These are phyloP conservation scores for Crossoptilon crossoptilon DNA, from an alignment of 2,797 vertebrate species.

Conservation along the genomic window DNA sequence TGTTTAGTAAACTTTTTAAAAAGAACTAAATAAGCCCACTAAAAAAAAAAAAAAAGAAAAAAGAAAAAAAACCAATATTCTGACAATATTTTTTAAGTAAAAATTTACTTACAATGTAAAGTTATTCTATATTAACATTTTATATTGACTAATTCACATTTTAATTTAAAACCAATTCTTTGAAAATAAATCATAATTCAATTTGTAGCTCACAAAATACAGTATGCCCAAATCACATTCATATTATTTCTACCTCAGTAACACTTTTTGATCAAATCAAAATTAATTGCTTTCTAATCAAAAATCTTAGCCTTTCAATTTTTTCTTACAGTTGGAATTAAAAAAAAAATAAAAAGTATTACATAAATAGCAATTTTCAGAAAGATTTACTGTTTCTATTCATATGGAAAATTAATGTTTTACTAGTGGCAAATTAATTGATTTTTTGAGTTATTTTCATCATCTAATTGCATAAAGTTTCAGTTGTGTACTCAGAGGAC, in stretches of 20 bases:
- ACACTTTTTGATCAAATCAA: constrained; percentile 13
- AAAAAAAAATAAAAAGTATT: neutral
- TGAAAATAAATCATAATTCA: constrained; percentile 11
- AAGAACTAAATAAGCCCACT: neutral
- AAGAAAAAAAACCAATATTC: neutral
- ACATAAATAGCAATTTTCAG: neutral
- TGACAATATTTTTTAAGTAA: neutral
- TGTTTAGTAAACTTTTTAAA: neutral
- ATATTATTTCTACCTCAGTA: neutral
- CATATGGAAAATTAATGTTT: constrained; percentile 13
- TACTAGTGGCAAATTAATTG: constrained; percentile 29
- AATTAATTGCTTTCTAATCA: constrained; percentile 30
- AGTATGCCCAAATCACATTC: neutral
- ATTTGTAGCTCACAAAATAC: neutral
- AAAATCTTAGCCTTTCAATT: neutral
- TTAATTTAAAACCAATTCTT: neutral
- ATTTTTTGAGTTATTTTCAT: constrained; percentile 45
- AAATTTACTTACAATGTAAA: neutral
- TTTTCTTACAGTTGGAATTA: neutral
- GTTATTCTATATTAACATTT: neutral
- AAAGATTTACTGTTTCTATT: constrained; percentile 7
- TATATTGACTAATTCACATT: neutral
- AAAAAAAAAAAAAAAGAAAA: neutral
- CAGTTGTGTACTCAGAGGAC: neutral
- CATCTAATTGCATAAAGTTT: neutral